Conservation (phyloP, 2,797 vertebrate species). For the Chelonia mydas region DNA sequence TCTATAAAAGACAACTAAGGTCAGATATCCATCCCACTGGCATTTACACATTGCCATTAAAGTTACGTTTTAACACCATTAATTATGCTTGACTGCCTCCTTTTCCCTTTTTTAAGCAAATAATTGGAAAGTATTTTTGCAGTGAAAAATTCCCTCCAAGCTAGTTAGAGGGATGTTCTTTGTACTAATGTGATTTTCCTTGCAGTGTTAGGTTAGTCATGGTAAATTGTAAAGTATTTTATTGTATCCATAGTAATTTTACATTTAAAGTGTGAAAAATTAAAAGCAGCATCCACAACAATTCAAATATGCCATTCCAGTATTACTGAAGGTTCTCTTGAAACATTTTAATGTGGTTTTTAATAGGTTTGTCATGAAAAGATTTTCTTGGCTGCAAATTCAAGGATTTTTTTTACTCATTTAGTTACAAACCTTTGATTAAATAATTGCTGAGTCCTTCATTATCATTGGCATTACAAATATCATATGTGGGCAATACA, state of each 20-base stretch:
- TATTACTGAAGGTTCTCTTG: not conserved
- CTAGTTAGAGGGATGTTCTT: conserved; percentile 29
- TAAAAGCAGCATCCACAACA: not conserved
- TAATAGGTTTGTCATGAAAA: not conserved
- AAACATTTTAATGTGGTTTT: not conserved
- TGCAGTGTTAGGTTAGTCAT: not conserved
- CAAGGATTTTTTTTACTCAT: not conserved
- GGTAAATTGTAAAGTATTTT: not conserved
- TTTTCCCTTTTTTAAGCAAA: conserved; percentile 22
- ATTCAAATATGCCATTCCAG: not conserved
- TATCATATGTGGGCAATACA: not conserved
- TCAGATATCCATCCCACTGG: not conserved
- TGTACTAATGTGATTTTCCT: conserved; percentile 4
- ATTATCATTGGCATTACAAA: not conserved
- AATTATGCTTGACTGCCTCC: conserved; percentile 38
- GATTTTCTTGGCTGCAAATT: not conserved
- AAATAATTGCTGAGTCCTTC: not conserved
- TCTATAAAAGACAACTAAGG: conserved; percentile 25
- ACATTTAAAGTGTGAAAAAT: not conserved
- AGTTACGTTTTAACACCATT: conserved; percentile 21
- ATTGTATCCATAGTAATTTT: not conserved
- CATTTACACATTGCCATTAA: conserved; percentile 34
- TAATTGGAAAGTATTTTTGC: conserved; percentile 32
- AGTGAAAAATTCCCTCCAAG: conserved; percentile 5
- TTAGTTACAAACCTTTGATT: conserved; percentile 8